phyloP scores from a whole-genome alignment of 2,797 vertebrate genomes.

The Catostomus latipinnis region DNA sequence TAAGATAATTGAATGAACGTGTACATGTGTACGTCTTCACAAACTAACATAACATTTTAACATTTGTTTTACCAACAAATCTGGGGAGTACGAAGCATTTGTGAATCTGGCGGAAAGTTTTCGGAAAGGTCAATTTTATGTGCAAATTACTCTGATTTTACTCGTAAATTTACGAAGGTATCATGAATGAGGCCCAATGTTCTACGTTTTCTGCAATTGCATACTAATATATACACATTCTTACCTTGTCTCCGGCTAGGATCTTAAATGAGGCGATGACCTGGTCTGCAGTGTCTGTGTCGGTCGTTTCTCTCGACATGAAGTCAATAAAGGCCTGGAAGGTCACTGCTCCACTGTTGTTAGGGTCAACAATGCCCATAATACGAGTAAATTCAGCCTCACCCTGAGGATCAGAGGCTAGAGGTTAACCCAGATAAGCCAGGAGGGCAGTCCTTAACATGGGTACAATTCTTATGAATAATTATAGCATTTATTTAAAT shows the following conservation, averaged over 20 bases:
- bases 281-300: constrained; percentile 94
- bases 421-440: constrained; percentile 69
- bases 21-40: no score
- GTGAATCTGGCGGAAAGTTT: no score
- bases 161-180: no score
- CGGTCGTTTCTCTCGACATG: constrained; percentile 93
- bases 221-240: constrained; percentile 28
- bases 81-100: no score
- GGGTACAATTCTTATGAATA: not conserved
- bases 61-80: no score
- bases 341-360: constrained; percentile 87
- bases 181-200: no score
- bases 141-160: no score
- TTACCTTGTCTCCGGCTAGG: constrained; percentile 93
- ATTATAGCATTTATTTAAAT: no score
- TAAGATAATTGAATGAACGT: no score
- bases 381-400: constrained; percentile 91
- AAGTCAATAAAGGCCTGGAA: constrained; percentile 97
- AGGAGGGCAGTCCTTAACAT: not conserved
- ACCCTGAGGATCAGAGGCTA: constrained; percentile 75
- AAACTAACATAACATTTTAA: no score
- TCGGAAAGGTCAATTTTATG: no score
- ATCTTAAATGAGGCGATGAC: constrained; percentile 97
- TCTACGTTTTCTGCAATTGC: not conserved
- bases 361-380: constrained; percentile 94